Conservation (phyloP, 2,113 vertebrate genomes). For the Silurus glanis region DNA sequence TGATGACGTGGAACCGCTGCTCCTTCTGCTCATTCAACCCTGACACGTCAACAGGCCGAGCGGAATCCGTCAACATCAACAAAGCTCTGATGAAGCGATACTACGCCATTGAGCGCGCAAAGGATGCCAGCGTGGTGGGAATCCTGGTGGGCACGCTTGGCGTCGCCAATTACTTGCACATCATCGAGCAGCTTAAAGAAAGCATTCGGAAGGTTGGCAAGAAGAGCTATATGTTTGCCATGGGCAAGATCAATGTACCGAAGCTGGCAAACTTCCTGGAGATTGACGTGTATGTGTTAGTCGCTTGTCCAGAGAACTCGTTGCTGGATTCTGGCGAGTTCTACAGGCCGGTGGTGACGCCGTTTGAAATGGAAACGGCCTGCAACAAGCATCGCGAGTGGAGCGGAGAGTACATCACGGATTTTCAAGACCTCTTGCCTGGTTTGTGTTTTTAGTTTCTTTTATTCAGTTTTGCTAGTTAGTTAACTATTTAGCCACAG, state of each 20-base stretch:
- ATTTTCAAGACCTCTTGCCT: slow-evolving; percentile 87
- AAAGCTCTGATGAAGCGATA: slow-evolving; percentile 84
- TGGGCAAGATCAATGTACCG: slow-evolving; percentile 88
- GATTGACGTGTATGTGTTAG: slow-evolving; percentile 89
- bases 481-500: neutral
- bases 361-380: slow-evolving; percentile 92
- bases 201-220: slow-evolving; percentile 81
- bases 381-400: slow-evolving; percentile 90
- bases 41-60: slow-evolving; percentile 65
- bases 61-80: slow-evolving; percentile 76
- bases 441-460: slow-evolving; percentile 67
- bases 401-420: slow-evolving; percentile 82
- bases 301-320: slow-evolving; percentile 89
- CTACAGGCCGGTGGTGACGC: slow-evolving; percentile 85
- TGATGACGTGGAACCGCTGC: slow-evolving; percentile 89
- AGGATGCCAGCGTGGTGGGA: slow-evolving; percentile 87
- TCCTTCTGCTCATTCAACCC: slow-evolving; percentile 87
- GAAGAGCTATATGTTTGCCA: slow-evolving; percentile 87
- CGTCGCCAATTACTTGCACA: slow-evolving; percentile 76
- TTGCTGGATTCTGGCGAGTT: slow-evolving; percentile 83
- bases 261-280: slow-evolving; percentile 95
- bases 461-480: neutral
- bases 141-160: slow-evolving; percentile 90
- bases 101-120: slow-evolving; percentile 88
- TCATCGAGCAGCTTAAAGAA: slow-evolving; percentile 83